phyloP scores from a whole-genome alignment of 2,888 invertebrate species.

The Sarcophaga subvicina region DNA sequence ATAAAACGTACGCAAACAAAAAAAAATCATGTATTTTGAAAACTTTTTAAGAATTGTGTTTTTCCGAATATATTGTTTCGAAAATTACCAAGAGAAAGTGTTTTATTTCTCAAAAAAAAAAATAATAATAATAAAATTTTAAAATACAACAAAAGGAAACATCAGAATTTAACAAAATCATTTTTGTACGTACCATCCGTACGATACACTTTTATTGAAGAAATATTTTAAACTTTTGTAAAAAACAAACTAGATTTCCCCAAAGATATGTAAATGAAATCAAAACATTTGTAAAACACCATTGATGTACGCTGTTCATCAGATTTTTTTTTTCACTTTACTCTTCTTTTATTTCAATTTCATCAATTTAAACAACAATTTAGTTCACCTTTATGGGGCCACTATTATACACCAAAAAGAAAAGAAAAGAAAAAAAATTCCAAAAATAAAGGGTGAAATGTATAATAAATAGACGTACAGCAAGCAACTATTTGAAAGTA shows the following conservation, averaged over 20 bases:
- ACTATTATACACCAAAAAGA: slow-evolving; percentile 30
- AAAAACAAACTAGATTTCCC: slow-evolving; percentile 42
- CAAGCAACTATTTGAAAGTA: too few species aligned
- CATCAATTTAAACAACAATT: slow-evolving; percentile 57
- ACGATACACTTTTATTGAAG: not conserved
- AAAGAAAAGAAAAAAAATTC: not conserved
- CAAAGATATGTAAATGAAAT: slow-evolving; percentile 60
- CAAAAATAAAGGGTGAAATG: not conserved
- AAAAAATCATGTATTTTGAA: not conserved
- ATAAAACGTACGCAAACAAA: not conserved
- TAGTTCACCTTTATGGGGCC: slow-evolving; percentile 27
- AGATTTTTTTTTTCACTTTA: slow-evolving; percentile 32
- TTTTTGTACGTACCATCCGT: not conserved
- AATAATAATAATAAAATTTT: slow-evolving; percentile 21
- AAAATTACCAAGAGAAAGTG: slow-evolving; percentile 2
- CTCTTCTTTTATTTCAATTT: slow-evolving; percentile 32
- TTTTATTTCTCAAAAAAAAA: not conserved
- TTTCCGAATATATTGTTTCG: slow-evolving; percentile 5
- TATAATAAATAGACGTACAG: not conserved
- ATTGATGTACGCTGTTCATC: slow-evolving; percentile 20
- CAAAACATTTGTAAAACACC: slow-evolving; percentile 56
- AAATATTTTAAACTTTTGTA: not conserved
- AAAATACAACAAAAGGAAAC: not conserved
- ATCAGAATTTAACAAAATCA: slow-evolving; percentile 29
- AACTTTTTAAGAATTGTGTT: not conserved